Evolutionary conservation across 2,113 vertebrate species (phyloP).

Genomic region (Forbesichthys agassizii): DNA sequence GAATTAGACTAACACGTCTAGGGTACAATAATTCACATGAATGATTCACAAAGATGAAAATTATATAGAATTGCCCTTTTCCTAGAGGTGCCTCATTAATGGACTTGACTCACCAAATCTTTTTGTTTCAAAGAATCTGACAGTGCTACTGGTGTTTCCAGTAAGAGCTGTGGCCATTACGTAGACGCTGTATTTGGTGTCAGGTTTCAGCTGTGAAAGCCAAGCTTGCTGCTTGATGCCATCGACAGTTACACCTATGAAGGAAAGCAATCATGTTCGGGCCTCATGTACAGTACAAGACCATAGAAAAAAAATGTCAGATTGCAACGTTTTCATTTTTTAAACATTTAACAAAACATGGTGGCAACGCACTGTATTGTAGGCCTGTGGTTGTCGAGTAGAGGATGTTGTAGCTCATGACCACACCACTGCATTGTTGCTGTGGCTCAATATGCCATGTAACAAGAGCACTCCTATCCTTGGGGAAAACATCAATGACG

Average conservation of each 20-base stretch:
- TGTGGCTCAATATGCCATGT: slow-evolving; percentile 36
- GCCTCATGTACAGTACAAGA: neutral
- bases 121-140: slow-evolving; percentile 75
- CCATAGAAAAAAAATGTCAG: neutral
- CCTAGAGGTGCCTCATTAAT: neutral
- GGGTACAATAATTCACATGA: too few relatives aligned
- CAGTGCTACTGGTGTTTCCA: slow-evolving; percentile 63
- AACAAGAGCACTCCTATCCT: slow-evolving; percentile 33
- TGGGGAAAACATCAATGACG: neutral
- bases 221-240: slow-evolving; percentile 37
- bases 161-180: slow-evolving; percentile 75
- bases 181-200: slow-evolving; percentile 72
- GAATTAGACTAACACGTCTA: too few relatives aligned
- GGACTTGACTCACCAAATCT: slow-evolving; percentile 74
- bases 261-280: slow-evolving; percentile 26
- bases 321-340: neutral
- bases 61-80: too few relatives aligned
- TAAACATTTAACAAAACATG: neutral
- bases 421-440: slow-evolving; percentile 38
- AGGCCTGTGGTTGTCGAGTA: neutral
- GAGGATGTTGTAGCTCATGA: slow-evolving; percentile 42
- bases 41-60: too few relatives aligned
- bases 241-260: slow-evolving; percentile 76
- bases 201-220: slow-evolving; percentile 73
- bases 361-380: slow-evolving; percentile 38